phyloP scores from a whole-genome alignment of 2,113 vertebrate genomes.

The Dasyornis broadbenti region DNA sequence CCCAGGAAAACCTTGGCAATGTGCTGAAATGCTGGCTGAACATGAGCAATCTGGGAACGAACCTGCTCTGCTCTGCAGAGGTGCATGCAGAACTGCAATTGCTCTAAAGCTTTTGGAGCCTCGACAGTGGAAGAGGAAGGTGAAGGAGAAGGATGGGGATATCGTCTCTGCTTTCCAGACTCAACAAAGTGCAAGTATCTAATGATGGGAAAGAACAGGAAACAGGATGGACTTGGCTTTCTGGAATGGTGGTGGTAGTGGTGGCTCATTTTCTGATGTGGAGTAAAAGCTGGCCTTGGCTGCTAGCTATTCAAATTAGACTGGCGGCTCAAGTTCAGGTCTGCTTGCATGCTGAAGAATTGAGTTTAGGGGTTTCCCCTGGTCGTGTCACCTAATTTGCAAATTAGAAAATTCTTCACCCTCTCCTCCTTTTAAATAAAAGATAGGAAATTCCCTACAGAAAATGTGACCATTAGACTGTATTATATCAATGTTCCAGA shows the following conservation, averaged over 20 bases:
- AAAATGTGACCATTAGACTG: neutral
- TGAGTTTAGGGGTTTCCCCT: neutral
- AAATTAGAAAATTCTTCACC: neutral
- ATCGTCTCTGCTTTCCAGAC: neutral
- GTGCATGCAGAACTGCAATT: neutral
- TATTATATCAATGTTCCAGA: neutral
- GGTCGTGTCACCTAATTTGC: neutral
- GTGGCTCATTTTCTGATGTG: neutral
- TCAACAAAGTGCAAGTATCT: neutral
- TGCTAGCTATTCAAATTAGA: neutral
- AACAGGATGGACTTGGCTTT: slow-evolving; percentile 45
- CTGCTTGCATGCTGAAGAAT: neutral
- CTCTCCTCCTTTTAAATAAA: neutral
- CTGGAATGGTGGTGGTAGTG: neutral
- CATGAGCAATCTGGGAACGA: neutral
- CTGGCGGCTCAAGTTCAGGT: neutral
- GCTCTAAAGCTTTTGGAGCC: neutral
- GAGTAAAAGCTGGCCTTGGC: neutral
- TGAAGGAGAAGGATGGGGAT: neutral
- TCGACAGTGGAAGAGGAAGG: neutral
- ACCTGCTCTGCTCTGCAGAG: neutral
- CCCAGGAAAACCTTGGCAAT: neutral
- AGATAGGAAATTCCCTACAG: neutral
- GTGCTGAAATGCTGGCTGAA: neutral
- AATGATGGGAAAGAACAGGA: neutral